Base-by-base conservation (phyloP, 2,797 vertebrate species). In the Knipowitschia caucasica region DNA sequence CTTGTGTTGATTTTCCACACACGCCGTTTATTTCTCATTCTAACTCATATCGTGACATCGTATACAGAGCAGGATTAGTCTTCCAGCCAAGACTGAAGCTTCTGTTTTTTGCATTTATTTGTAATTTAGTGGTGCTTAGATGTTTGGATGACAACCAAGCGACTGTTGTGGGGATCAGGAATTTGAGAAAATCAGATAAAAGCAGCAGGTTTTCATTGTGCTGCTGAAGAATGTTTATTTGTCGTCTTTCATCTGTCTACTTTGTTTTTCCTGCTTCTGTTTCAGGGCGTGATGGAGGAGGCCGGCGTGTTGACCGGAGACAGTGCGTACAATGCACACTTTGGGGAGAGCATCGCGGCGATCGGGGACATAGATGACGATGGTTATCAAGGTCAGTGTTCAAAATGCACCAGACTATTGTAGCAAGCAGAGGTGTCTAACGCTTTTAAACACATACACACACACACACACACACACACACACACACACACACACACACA, bases 311-410 rank as follows among this genome's bases (percentile, higher is more conserved):
- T 99, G 77, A 86, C 50, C 0, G 97, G 97, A 3, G 93, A 97
- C 18, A 67, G 76, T 0, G 82, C 92, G 62, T 98, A 95, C 78
- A 98, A 99, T 0, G 96, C 95, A 0, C 96, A 95, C 84, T 99
- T 99, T 34, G 97, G 97, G 69, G 95, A 98, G 83, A 93, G 90
- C 81, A 94, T 99, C 2, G 78, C 93, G 0, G 66, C 87, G 1
- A 91, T 99, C 0, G 94, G 93, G 0, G 96, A 99, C 78, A 89
- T 99, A 0, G 97, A 99, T 24, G 94, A 96, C 0, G 96, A 99
- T 2, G 94, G 96, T n/a, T 99, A 93, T 67, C 89, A 92, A 91
- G 97, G 97, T 98, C 14, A 55, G 92, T 85, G 11, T 27, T 50
- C 29, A 26, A 21, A 39, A 39, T 21, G 36, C 36, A 9, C 35